Evolutionary conservation across 2,888 invertebrate genomes (phyloP).

Genomic region (Drosophila lacicola): DNA sequence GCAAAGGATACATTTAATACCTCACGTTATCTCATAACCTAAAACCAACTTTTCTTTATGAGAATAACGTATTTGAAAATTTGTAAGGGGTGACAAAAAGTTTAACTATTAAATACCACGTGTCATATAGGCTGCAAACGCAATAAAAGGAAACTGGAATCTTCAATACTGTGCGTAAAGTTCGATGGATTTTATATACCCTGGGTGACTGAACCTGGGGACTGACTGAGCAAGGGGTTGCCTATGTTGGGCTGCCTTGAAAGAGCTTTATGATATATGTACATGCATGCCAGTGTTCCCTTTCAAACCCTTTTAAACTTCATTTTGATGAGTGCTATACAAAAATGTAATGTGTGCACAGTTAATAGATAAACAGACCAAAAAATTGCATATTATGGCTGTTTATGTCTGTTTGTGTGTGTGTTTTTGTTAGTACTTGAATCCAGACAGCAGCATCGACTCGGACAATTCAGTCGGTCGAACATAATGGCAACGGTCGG

Average conservation of each 20-base stretch:
- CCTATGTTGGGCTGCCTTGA: too few relatives aligned
- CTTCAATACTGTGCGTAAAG: too few relatives aligned
- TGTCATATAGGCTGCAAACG: too few relatives aligned
- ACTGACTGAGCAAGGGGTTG: too few relatives aligned
- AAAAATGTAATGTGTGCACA: conserved; percentile 16
- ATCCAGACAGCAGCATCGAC: conserved; percentile 26
- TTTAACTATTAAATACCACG: too few relatives aligned
- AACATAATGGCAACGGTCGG: conserved; percentile 56
- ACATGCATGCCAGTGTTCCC: too few relatives aligned
- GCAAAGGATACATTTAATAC: conserved; percentile 16
- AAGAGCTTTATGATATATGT: too few relatives aligned
- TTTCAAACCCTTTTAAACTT: background rate
- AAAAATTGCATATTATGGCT: conserved; percentile 1
- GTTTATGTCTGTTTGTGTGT: conserved; percentile 5
- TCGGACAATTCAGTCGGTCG: conserved; percentile 56
- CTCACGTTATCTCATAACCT: conserved; percentile 34
- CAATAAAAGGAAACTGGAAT: too few relatives aligned
- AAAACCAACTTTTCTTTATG: background rate
- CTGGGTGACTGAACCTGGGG: too few relatives aligned
- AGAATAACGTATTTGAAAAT: too few relatives aligned
- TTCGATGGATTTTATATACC: too few relatives aligned
- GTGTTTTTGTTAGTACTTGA: conserved; percentile 11
- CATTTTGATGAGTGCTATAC: background rate
- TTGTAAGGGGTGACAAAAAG: too few relatives aligned
- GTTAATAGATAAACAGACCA: conserved; percentile 45